Evolutionary conservation across 2,888 invertebrate species (phyloP).

Genomic region (Amphipyra berbera): DNA sequence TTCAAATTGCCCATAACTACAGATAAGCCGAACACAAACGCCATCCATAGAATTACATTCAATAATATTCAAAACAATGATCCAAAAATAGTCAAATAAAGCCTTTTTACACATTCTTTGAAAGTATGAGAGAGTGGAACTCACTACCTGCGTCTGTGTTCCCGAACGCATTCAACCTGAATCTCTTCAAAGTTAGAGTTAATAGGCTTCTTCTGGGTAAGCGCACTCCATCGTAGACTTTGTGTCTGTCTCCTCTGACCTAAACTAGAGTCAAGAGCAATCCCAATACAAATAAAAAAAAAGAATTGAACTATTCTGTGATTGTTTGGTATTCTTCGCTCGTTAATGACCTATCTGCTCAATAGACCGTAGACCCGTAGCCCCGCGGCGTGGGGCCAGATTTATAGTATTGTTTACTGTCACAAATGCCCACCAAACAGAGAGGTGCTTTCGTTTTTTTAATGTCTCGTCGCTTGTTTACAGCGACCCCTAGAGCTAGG

Average conservation of each 20-base stretch:
- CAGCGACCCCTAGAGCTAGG: conserved; percentile 7
- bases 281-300: too few relatives aligned
- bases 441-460: conserved; percentile 21
- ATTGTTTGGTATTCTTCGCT: not conserved
- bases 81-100: conserved; percentile 5
- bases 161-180: too few relatives aligned
- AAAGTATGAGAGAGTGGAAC: too few relatives aligned
- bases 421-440: conserved; percentile 23
- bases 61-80: conserved; percentile 9
- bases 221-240: too few relatives aligned
- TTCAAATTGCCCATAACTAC: not conserved
- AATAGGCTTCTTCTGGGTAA: too few relatives aligned
- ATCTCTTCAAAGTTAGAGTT: too few relatives aligned
- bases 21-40: conserved; percentile 6
- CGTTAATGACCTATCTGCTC: conserved; percentile 19
- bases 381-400: conserved; percentile 13
- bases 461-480: conserved; percentile 32
- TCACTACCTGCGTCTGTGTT: too few relatives aligned
- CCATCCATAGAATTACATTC: not conserved
- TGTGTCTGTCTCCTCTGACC: too few relatives aligned
- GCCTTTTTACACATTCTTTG: conserved; percentile 1
- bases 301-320: not conserved
- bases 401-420: conserved; percentile 52
- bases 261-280: too few relatives aligned
- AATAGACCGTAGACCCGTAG: conserved; percentile 1